phyloP scores from a whole-genome alignment of 1,140 invertebrate species.

The Oreohelix idahoensis region DNA sequence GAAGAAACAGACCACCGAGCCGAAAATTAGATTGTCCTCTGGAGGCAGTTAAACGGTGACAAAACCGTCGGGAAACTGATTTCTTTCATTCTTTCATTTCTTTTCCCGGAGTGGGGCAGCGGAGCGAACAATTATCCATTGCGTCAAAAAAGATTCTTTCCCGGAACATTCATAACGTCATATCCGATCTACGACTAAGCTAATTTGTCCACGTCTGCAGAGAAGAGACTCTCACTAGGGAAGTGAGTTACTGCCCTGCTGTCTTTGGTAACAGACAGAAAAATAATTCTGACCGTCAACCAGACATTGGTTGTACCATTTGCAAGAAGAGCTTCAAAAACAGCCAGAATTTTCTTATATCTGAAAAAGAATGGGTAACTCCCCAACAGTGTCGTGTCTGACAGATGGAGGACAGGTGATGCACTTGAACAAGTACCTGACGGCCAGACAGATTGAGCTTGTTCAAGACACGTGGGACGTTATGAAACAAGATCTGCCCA shows the following conservation, averaged over 20 bases:
- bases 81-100: not conserved
- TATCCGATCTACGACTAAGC: not conserved
- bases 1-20: not conserved
- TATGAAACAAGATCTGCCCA: constrained; percentile 55
- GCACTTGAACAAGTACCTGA: constrained; percentile 54
- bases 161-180: not conserved
- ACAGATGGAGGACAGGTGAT: constrained; percentile 42
- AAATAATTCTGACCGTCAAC: too few species aligned
- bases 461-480: constrained; percentile 59
- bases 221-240: too few species aligned
- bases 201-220: too few species aligned
- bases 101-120: not conserved
- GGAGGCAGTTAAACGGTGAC: not conserved
- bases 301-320: too few species aligned
- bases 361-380: constrained; percentile 39
- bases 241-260: too few species aligned
- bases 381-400: constrained; percentile 37
- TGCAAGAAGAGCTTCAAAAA: not conserved
- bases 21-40: not conserved
- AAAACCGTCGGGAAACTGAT: not conserved
- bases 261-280: too few species aligned
- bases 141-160: not conserved
- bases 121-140: not conserved
- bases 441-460: constrained; percentile 51
- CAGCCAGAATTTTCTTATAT: not conserved